phyloP scores from a whole-genome alignment of 2,113 vertebrate species.

The Plectropomus leopardus region DNA sequence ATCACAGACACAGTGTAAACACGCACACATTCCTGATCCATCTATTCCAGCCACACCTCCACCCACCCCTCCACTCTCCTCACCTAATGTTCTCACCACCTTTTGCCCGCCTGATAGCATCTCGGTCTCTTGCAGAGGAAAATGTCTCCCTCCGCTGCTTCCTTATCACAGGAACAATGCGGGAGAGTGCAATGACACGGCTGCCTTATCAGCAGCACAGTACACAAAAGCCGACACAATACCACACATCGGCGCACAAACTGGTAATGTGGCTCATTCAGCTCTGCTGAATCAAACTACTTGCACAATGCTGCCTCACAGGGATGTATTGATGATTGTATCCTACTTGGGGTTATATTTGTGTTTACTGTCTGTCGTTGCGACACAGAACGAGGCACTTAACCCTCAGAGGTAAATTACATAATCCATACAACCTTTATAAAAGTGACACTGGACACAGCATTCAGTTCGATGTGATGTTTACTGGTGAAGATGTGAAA shows the following conservation, averaged over 20 bases:
- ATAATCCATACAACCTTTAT: constrained; percentile 26
- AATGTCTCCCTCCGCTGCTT: constrained; percentile 48
- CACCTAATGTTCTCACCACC: constrained; percentile 28
- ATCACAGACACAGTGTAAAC: neutral
- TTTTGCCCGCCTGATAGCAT: constrained; percentile 54
- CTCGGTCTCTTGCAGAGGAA: constrained; percentile 49
- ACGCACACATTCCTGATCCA: neutral
- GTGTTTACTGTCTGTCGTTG: constrained; percentile 6
- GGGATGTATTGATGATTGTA: constrained; percentile 21
- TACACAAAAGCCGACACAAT: constrained; percentile 52
- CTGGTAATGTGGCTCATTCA: constrained; percentile 51
- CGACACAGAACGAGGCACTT: constrained; percentile 30
- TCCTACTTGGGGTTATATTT: constrained; percentile 1
- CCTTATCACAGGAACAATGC: constrained; percentile 70
- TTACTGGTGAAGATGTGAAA: neutral
- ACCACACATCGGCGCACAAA: constrained; percentile 33
- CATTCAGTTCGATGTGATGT: neutral
- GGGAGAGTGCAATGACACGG: constrained; percentile 44
- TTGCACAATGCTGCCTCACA: constrained; percentile 9
- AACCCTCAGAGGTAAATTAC: neutral
- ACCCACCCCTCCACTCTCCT: constrained; percentile 4
- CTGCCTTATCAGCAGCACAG: constrained; percentile 53
- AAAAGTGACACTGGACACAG: neutral
- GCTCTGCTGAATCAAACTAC: constrained; percentile 16
- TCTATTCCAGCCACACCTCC: constrained; percentile 43